Base-by-base conservation (phyloP, 2,113 vertebrate genomes). In the Chaetura pelagica region DNA sequence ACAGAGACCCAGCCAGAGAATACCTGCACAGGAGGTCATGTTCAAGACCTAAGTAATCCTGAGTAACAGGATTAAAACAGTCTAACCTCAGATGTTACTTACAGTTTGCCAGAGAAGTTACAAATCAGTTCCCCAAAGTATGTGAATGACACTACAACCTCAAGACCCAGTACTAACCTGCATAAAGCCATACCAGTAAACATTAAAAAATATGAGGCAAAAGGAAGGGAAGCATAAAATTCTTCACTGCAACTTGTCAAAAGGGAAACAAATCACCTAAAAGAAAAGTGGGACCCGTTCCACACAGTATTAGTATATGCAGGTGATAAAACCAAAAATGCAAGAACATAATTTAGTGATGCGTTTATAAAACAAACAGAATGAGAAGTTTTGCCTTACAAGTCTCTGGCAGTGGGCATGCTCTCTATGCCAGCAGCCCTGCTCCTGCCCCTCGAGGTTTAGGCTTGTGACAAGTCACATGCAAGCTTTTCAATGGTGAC, bases 1-100 rank as follows among this genome's bases (percentile, higher is more conserved):
- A 52, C 12, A 16, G 64, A 79, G 51, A 78, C 10, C 23, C 78
- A 40, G 49, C 0, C 0, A 72, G 30, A 35, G 15, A 71, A 9
- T 2, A 42, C 42, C 15, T 48, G n/a, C 69, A 61, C 49, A 38
- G 15, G 44, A 62, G 35, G 54, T 57, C 10, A 18, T 7, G 38
- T 38, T 38, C 38, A 38, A 38, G 38, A 38, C 38, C 38, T 38
- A 38, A 38, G 38, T 38, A 38, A 38, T 38, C 38, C 38, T 38
- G 38, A 38, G 38, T 38, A 38, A 38, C 38, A 86, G 72, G 75
- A 92, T 93, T 66, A 88, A 51, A 83, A 24, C 24, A 62, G 35
- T 51, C 42, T 66, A 83, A 93, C 62, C 68, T 81, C 84, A 91
- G 44, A 58, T 8, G 30, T 87, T 87, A 68, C 52, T 87, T 84